These are phyloP conservation scores for Tridacna gigas DNA, from an alignment of 2,888 invertebrate species.

Conservation along the genomic window DNA sequence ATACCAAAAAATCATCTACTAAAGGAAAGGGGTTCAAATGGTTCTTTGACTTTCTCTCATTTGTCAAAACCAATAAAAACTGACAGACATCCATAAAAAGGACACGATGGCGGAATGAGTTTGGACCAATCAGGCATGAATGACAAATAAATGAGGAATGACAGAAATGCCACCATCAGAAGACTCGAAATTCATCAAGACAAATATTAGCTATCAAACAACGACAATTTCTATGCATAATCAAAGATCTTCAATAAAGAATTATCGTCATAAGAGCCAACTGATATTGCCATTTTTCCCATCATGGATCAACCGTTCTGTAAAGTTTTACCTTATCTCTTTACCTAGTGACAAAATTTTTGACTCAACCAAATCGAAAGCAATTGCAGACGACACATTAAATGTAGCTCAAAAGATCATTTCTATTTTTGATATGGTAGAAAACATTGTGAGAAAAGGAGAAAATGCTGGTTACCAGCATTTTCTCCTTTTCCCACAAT, in stretches of 20 bases:
- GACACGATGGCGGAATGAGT: constrained; percentile 1
- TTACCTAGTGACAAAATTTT: no score
- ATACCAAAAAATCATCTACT: neutral
- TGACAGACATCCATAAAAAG: constrained; percentile 2
- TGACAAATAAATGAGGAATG: constrained; percentile 25
- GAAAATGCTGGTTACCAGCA: neutral
- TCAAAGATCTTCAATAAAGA: constrained; percentile 17
- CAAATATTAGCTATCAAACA: constrained; percentile 13
- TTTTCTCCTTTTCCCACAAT: constrained; percentile 10
- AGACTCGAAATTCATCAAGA: constrained; percentile 23
- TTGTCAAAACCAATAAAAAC: neutral
- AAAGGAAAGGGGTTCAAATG: neutral
- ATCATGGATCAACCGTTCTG: neutral
- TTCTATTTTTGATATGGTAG: no score
- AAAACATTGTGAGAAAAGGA: neutral
- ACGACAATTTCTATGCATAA: constrained; percentile 22
- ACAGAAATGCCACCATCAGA: constrained; percentile 27
- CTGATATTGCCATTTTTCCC: constrained; percentile 10
- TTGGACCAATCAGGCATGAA: constrained; percentile 14
- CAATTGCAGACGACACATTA: no score
- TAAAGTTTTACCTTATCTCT: no score
- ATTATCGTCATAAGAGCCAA: constrained; percentile 22
- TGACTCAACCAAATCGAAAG: no score
- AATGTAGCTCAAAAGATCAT: no score
- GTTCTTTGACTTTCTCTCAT: neutral